These are phyloP conservation scores for Liasis olivaceus DNA, from an alignment of 2,797 vertebrate species.

Conservation along the genomic window DNA sequence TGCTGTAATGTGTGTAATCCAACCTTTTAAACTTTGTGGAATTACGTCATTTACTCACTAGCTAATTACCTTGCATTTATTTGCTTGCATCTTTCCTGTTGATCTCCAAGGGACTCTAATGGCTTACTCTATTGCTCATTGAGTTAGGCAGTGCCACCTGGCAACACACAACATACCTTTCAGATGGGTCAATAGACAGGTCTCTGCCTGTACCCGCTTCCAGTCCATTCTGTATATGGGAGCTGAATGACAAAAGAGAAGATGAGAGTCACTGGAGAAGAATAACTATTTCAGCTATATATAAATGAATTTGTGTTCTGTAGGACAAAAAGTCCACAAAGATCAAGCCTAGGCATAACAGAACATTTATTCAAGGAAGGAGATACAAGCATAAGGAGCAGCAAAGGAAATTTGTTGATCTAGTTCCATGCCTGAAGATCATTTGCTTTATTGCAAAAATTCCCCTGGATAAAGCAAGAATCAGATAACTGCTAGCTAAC, in stretches of 20 bases:
- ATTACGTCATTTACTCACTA: background rate
- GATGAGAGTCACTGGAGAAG: too few species aligned
- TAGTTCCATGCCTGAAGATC: background rate
- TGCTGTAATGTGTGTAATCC: background rate
- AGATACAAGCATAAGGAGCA: background rate
- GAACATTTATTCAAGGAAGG: too few species aligned
- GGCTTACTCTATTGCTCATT: too few species aligned
- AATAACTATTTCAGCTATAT: background rate
- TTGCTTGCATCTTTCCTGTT: background rate
- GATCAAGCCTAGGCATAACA: background rate
- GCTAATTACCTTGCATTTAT: background rate
- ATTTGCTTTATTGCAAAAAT: background rate
- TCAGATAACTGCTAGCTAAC: background rate
- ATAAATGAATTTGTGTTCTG: background rate
- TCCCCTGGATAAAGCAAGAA: background rate
- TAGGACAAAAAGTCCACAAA: background rate
- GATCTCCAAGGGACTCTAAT: background rate
- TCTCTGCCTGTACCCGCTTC: background rate
- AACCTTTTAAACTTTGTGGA: background rate
- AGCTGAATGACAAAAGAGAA: background rate
- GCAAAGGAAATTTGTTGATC: background rate
- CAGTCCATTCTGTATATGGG: background rate
- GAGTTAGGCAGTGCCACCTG: background rate
- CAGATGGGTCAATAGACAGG: background rate
- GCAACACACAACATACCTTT: background rate